Percentiles rank a stretch among this genome's conserved stretches.
Evolutionary conservation across 1,140 invertebrate genomes (phyloP).

Genomic region (Acyrthosiphon pisum): DNA sequence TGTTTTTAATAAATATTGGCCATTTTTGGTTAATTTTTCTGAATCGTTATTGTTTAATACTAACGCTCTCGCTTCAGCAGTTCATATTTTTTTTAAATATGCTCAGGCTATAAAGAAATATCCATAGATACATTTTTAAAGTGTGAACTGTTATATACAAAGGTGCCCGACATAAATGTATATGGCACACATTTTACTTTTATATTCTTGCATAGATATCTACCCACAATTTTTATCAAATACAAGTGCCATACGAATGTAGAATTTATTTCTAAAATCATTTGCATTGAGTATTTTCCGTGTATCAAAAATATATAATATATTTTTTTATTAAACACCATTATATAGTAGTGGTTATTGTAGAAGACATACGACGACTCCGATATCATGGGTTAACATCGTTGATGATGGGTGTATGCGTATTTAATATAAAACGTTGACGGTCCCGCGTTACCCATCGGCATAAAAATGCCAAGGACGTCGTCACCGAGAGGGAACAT

Average conservation of each 20-base stretch:
- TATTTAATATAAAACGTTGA: constrained; percentile 35
- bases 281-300: background rate
- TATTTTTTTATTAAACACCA: background rate
- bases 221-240: background rate
- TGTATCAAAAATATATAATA: background rate
- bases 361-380: background rate
- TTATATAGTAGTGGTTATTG: background rate
- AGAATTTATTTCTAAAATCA: background rate
- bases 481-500: background rate
- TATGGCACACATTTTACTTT: background rate
- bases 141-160: background rate
- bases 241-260: background rate
- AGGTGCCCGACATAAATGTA: background rate
- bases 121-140: background rate
- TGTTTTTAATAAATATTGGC: background rate
- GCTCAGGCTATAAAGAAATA: background rate
- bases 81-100: background rate
- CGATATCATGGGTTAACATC: background rate
- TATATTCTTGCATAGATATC: background rate
- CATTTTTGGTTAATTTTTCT: background rate
- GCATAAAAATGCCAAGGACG: constrained; percentile 44
- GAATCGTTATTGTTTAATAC: too few relatives aligned
- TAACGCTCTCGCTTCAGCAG: too few relatives aligned
- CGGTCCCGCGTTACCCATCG: background rate
- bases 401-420: background rate